These are phyloP conservation scores for Loris lydekkerianus DNA, from an alignment of 2,797 vertebrate species.

Conservation along the genomic window DNA sequence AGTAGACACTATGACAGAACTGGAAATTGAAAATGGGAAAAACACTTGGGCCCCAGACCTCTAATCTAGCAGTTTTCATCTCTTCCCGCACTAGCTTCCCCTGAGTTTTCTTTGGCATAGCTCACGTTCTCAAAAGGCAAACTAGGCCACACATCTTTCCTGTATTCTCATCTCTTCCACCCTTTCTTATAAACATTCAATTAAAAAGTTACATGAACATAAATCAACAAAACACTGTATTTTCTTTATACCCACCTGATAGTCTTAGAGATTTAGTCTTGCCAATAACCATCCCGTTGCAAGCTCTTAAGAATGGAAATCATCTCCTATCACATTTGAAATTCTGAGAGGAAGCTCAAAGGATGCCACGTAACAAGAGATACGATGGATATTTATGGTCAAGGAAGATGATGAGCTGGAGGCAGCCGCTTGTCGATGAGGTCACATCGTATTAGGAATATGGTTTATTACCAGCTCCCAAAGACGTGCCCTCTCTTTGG, in stretches of 20 bases:
- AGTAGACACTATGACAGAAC: background rate
- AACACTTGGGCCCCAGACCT: background rate
- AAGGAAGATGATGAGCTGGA: background rate
- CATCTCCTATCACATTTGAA: slow-evolving; percentile 35
- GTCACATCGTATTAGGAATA: background rate
- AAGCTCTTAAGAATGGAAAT: slow-evolving; percentile 50
- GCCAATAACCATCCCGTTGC: background rate
- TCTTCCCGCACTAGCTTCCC: background rate
- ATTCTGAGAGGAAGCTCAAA: slow-evolving; percentile 62
- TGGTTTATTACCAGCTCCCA: slow-evolving; percentile 33
- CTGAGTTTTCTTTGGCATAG: background rate
- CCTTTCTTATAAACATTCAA: background rate
- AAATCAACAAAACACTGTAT: background rate
- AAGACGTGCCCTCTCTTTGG: slow-evolving; percentile 60
- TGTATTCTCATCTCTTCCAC: background rate
- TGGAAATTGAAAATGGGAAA: background rate
- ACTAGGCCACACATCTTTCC: background rate
- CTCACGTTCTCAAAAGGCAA: background rate
- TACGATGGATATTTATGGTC: slow-evolving; percentile 50
- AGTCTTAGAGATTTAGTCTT: slow-evolving; percentile 30
- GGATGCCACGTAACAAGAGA: background rate
- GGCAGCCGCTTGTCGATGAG: slow-evolving; percentile 10
- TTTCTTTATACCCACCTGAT: background rate
- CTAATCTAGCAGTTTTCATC: background rate
- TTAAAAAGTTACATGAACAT: background rate